phyloP scores from a whole-genome alignment of 2,888 invertebrate species.

The Leptopterna dolabrata region DNA sequence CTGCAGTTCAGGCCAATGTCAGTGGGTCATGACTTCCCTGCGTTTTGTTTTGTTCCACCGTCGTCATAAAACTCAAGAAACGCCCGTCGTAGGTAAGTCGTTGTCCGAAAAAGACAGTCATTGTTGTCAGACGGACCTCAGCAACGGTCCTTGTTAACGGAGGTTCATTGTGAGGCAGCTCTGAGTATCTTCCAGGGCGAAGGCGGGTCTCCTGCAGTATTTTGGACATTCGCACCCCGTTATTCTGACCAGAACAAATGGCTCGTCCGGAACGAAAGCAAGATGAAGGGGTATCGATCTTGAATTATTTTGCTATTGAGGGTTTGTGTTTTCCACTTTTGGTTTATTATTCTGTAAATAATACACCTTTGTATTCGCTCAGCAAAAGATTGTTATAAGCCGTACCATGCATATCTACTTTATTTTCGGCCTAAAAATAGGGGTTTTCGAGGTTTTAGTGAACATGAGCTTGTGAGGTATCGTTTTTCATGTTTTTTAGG shows the following conservation, averaged over 20 bases:
- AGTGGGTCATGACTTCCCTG: neutral
- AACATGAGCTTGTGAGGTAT: too few species aligned
- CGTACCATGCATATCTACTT: too few species aligned
- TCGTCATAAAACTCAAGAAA: neutral
- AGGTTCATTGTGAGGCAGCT: neutral
- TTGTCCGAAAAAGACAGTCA: neutral
- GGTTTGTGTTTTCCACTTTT: too few species aligned
- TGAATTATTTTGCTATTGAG: too few species aligned
- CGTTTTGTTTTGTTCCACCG: neutral
- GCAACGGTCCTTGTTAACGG: neutral
- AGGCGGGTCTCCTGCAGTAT: neutral
- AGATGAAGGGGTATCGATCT: neutral
- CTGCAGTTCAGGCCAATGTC: too few species aligned
- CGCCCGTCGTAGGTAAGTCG: neutral
- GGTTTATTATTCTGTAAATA: too few species aligned
- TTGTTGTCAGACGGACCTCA: neutral
- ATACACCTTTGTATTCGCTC: too few species aligned
- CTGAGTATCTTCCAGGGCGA: neutral
- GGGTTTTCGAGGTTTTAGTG: too few species aligned
- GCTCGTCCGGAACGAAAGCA: neutral
- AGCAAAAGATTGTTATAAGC: too few species aligned
- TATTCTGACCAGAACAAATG: neutral
- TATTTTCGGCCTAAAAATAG: too few species aligned
- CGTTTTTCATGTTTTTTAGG: too few species aligned
- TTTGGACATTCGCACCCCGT: neutral